A percentile compares a stretch with the other conserved stretches of the same genome.
Conservation (phyloP, 2,113 vertebrate genomes). For the Pogonocichla stellata region DNA sequence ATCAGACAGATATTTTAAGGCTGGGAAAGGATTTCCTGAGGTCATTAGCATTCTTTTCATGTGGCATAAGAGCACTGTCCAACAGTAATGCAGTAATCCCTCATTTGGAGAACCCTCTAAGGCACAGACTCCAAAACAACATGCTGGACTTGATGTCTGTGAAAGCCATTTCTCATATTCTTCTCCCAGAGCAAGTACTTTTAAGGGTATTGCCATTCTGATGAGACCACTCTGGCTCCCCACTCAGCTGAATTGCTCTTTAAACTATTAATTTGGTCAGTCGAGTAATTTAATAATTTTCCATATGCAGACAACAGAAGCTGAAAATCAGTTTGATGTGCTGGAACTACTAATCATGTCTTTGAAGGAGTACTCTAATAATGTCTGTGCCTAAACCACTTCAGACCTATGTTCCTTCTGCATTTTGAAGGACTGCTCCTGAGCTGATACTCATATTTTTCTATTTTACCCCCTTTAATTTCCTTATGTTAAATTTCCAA, state of each 20-base stretch:
- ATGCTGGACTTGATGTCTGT: neutral
- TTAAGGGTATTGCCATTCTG: neutral
- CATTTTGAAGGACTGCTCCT: neutral
- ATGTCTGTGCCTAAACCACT: neutral
- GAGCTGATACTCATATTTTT: neutral
- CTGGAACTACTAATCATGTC: neutral
- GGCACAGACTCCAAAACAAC: conserved; percentile 16
- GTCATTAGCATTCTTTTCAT: conserved; percentile 69
- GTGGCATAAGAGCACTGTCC: conserved; percentile 49
- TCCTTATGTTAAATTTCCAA: conserved; percentile 35
- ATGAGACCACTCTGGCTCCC: conserved; percentile 32
- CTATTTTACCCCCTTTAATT: neutral
- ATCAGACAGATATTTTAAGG: conserved; percentile 66
- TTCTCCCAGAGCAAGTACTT: neutral
- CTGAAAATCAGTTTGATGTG: conserved; percentile 11
- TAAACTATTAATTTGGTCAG: conserved; percentile 47
- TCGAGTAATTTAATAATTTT: conserved; percentile 17
- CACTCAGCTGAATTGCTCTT: conserved; percentile 43
- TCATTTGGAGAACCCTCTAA: conserved; percentile 29
- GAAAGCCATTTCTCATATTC: neutral
- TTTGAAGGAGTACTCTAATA: neutral
- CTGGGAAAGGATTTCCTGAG: conserved; percentile 68
- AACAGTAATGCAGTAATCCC: conserved; percentile 51
- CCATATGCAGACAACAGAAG: conserved; percentile 4
- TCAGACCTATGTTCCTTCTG: neutral